Evolutionary conservation across 2,113 vertebrate genomes (phyloP), one percentile per base, ranked within the genome.

Genomic region (Gymnorhina tibicen): DNA sequence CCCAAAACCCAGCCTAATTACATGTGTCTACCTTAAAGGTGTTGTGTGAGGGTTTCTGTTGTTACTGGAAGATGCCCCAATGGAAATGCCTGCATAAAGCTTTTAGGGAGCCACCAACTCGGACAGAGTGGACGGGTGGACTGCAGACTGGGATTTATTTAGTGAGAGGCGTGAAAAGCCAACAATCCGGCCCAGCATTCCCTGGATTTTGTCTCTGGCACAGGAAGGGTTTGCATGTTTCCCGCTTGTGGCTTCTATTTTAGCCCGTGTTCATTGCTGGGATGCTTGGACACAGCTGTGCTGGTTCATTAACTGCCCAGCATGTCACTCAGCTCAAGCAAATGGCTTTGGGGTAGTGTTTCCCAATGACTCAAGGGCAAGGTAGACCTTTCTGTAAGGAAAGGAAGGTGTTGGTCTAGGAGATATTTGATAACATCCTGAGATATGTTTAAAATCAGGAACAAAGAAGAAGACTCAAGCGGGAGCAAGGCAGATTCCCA

Each of bases 81-180:
- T 75, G 52, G 74, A 85, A 97, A 91, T 47, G 35, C 26, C 27
- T 91, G 35, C 41, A 67, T 15, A 33, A 93, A 74, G 92, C 78
- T 86, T 83, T 64, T 94, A 96, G 93, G 93, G 97, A 97, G 93
- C 60, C 95, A 96, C 70, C 77, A 87, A 33, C 75, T 82, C 2
- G 11, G 93, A 89, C 16, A 18, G 63, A 93, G 33, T 0, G 27
- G 89, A 95, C 26, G 91, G 95, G 96, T 90, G 96, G 96, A 96
- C 95, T 95, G 91, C 74, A 97, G 97, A 91, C 93, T 52, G 91
- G 96, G 95, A 94, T 96, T 98, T 98, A 98, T 98, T 98, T 97
- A 98, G 97, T 85, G 96, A 97, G 96, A 98, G 98, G 98, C 83
- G 97, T 97, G 98, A 98, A 98, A 97, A 98, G 91, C 77, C 82